A percentile compares a stretch with the other conserved stretches of the same genome.
phyloP scores from a whole-genome alignment of 2,797 vertebrate species.

The Myoxocephalus aenaeus region DNA sequence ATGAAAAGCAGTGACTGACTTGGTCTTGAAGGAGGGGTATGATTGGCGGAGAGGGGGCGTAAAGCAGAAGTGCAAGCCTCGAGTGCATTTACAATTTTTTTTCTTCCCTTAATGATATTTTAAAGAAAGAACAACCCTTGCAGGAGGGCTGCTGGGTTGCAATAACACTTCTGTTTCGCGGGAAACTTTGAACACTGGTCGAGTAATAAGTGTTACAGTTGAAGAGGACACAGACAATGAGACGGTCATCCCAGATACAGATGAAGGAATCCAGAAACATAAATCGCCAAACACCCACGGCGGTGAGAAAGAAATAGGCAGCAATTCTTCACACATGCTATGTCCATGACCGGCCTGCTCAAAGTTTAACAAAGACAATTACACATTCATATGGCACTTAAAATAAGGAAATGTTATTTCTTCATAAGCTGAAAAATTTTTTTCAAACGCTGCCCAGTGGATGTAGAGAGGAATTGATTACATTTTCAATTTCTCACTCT shows the following conservation, averaged over 20 bases:
- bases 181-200: slow-evolving; percentile 61
- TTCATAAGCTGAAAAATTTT: slow-evolving; percentile 21
- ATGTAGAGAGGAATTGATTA: slow-evolving; percentile 15
- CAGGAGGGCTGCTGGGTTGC: not conserved
- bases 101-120: slow-evolving; percentile 18
- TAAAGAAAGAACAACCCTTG: slow-evolving; percentile 20
- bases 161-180: slow-evolving; percentile 33
- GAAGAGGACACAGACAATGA: slow-evolving; percentile 25
- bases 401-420: slow-evolving; percentile 21
- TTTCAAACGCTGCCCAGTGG: slow-evolving; percentile 26
- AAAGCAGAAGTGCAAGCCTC: slow-evolving; percentile 62
- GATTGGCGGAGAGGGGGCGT: slow-evolving; percentile 52
- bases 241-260: slow-evolving; percentile 15
- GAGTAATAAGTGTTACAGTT: slow-evolving; percentile 12
- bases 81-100: slow-evolving; percentile 67
- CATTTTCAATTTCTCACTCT: slow-evolving; percentile 9
- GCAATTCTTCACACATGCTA: slow-evolving; percentile 28
- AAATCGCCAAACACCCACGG: slow-evolving; percentile 8
- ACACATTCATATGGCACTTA: slow-evolving; percentile 72
- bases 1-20: slow-evolving; percentile 70
- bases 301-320: slow-evolving; percentile 13
- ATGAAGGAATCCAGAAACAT: slow-evolving; percentile 16
- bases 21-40: slow-evolving; percentile 62
- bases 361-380: slow-evolving; percentile 27
- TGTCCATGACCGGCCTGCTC: not conserved